A percentile compares a stretch with the other conserved stretches of the same genome.
Conservation (phyloP, 2,113 vertebrate genomes). For the Jacana jacana region DNA sequence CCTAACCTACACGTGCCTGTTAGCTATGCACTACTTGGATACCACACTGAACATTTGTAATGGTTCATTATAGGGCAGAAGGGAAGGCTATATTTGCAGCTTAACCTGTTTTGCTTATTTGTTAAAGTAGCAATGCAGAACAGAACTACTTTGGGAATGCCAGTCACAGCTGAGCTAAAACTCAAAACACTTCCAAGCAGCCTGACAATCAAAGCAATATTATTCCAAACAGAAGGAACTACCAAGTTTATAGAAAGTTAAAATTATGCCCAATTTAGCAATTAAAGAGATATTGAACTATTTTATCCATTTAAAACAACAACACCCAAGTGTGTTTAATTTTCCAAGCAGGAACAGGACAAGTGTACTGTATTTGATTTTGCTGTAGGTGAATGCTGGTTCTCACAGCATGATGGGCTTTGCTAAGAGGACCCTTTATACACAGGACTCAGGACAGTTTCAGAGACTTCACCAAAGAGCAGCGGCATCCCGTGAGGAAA, state of each 20-base stretch:
- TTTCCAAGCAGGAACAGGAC: not conserved
- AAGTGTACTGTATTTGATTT: not conserved
- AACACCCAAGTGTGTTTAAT: not conserved
- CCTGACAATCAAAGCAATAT: not conserved
- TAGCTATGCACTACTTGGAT: not conserved
- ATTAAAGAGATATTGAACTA: not conserved
- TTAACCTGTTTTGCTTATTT: not conserved
- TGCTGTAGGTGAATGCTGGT: not conserved
- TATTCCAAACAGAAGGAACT: not conserved
- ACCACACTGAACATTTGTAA: not conserved
- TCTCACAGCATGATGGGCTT: not conserved
- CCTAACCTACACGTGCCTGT: not conserved
- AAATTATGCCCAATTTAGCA: not conserved
- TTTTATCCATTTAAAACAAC: not conserved
- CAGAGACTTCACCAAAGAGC: conserved; percentile 47
- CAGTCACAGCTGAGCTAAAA: not conserved
- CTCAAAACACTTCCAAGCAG: not conserved
- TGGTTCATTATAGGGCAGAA: not conserved
- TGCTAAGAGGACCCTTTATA: not conserved
- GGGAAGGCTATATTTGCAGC: not conserved
- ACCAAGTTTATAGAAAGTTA: not conserved
- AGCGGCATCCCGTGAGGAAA: conserved; percentile 7
- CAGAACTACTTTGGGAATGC: not conserved
- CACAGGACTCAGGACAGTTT: not conserved
- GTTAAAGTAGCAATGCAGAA: not conserved